Base-by-base conservation (phyloP, 64 coral and sea anemone species). In the Dendronephthya gigantea region DNA sequence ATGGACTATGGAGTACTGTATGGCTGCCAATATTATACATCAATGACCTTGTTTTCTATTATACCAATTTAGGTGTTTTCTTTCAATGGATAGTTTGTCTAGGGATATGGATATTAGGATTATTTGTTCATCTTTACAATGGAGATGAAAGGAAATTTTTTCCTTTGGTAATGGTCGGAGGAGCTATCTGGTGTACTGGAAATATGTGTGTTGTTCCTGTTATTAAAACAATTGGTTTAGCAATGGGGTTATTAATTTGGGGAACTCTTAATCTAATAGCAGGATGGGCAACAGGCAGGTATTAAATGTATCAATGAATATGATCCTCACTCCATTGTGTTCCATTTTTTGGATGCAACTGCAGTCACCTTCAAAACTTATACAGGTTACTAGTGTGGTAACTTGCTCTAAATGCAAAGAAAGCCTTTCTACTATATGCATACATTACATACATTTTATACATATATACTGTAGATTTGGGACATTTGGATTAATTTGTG, bases 141-240 rank as follows among this genome's bases (percentile, higher is more conserved):
- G 36, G 32, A 79, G 36, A 39, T 35, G 15, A 39, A 9, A 79
- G 36, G 28, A 27, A 62, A 62, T 79, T 79, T 79, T 79, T 13
- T 39, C 72, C 72, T 35, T 79, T 79, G 36, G 36, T 15, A 9
- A 79, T 79, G 72, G 72, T 79, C 9, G 72, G 72, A 17, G 72
- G 72, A 79, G 72, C 72, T 35, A 79, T 79, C 36, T 79, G 72
- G 72, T 10, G 72, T 29, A 79, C 37, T 79, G 72, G 72, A 34
- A 79, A 79, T 35, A 79, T 79, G 31, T 79, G 72, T 79, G 72
- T 79, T 8, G 72, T 79, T 33, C 72, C 72, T 36, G 30, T 79
- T 36, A 79, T 79, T 35, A 79, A 79, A 79, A 79, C 72, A 10
- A 79, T 79, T 79, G 72, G 72, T 79, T 79, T 79, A 79, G 72